Conservation (phyloP, 2,888 invertebrate species). For the Folsomia manolachei region DNA sequence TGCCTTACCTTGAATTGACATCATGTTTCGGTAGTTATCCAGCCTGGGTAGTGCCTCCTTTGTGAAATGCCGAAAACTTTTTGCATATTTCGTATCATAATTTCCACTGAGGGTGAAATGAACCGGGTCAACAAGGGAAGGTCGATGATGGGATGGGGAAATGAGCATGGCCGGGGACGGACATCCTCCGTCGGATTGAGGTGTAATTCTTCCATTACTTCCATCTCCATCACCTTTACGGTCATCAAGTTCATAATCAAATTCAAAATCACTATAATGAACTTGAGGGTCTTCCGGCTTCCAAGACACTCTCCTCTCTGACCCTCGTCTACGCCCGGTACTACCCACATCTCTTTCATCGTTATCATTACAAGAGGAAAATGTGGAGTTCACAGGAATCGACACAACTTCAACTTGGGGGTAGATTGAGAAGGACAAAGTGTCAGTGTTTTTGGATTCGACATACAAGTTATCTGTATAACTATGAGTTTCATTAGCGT, state of each 20-base stretch:
- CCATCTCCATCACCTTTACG: conserved; percentile 6
- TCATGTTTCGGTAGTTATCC: conserved; percentile 84
- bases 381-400: no score
- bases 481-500: neutral
- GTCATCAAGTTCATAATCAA: conserved; percentile 16
- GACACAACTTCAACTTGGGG: no score
- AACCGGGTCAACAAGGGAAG: conserved; percentile 26
- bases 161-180: conserved; percentile 39
- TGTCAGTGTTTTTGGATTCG: no score
- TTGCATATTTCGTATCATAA: conserved; percentile 69
- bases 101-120: conserved; percentile 22
- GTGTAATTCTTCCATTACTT: conserved; percentile 17
- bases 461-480: neutral
- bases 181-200: conserved; percentile 28
- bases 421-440: no score
- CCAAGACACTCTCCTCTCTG: no score
- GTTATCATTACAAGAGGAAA: no score
- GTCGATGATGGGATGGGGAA: conserved; percentile 27
- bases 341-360: no score
- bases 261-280: conserved; percentile 4
- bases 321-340: no score
- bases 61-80: conserved; percentile 81
- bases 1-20: conserved; percentile 85
- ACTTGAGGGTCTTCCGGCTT: no score
- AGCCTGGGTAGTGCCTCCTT: conserved; percentile 77